A percentile compares a stretch with the other conserved stretches of the same genome.
phyloP scores from a whole-genome alignment of 2,797 vertebrate genomes.

The Sphaeramia orbicularis region DNA sequence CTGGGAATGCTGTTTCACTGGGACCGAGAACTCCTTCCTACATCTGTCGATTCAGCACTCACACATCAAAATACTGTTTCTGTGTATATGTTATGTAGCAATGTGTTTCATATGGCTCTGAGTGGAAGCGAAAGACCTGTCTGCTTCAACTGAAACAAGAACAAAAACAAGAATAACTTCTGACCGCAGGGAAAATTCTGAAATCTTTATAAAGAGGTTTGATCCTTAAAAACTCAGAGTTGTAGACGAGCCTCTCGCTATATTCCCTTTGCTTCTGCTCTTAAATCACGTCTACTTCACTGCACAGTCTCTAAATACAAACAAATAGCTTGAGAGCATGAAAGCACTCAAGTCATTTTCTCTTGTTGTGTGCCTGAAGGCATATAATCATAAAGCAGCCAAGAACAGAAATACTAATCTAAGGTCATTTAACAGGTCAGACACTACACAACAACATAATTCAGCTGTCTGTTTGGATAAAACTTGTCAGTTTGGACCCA shows the following conservation, averaged over 20 bases:
- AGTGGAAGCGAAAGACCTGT: constrained; percentile 7
- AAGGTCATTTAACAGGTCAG: constrained; percentile 61
- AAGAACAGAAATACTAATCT: constrained; percentile 59
- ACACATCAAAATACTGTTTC: constrained; percentile 23
- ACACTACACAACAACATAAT: constrained; percentile 17
- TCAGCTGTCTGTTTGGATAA: constrained; percentile 25
- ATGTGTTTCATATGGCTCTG: constrained; percentile 14
- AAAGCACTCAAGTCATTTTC: constrained; percentile 52
- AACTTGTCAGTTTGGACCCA: constrained; percentile 7
- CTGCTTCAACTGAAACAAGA: constrained; percentile 15
- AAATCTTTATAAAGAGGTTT: constrained; percentile 24
- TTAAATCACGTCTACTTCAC: constrained; percentile 59
- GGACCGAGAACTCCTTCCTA: constrained; percentile 63
- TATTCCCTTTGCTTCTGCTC: constrained; percentile 38
- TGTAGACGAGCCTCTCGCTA: constrained; percentile 24
- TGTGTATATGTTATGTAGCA: neutral
- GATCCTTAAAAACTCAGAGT: constrained; percentile 23
- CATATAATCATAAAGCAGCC: constrained; percentile 63
- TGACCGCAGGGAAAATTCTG: constrained; percentile 24
- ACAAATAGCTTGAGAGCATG: constrained; percentile 44
- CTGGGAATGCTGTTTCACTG: constrained; percentile 76
- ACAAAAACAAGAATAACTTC: constrained; percentile 17
- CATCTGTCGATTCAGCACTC: constrained; percentile 54
- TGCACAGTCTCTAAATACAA: constrained; percentile 60
- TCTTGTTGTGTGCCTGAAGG: constrained; percentile 42